Conservation (phyloP, 2,113 vertebrate species). For the Tetraodon nigroviridis region DNA sequence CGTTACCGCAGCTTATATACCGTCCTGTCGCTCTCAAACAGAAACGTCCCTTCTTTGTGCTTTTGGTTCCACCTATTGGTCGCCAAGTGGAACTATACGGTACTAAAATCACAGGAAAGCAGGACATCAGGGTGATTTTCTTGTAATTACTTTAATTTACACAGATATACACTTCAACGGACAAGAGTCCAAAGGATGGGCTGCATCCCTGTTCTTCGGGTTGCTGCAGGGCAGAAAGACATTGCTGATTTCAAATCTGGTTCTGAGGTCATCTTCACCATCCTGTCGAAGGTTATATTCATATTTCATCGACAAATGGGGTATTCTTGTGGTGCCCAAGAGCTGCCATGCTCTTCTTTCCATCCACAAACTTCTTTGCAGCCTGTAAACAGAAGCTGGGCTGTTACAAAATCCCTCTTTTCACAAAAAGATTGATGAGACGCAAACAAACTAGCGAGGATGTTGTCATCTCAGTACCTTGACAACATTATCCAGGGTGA, state of each 20-base stretch:
- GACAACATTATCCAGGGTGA: slow-evolving; percentile 76
- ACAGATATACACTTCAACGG: slow-evolving; percentile 61
- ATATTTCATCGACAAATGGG: slow-evolving; percentile 84
- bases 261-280: slow-evolving; percentile 18
- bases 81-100: background rate
- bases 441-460: too few species aligned
- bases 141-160: slow-evolving; percentile 68
- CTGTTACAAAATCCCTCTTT: too few species aligned
- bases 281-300: slow-evolving; percentile 31
- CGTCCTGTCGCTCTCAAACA: background rate
- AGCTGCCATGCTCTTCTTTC: slow-evolving; percentile 88
- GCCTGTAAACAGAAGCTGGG: slow-evolving; percentile 69
- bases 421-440: background rate
- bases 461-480: slow-evolving; percentile 66
- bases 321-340: slow-evolving; percentile 81
- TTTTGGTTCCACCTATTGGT: slow-evolving; percentile 45
- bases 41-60: slow-evolving; percentile 2
- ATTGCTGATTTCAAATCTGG: slow-evolving; percentile 27
- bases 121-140: slow-evolving; percentile 9
- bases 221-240: slow-evolving; percentile 21
- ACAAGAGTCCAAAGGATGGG: slow-evolving; percentile 14
- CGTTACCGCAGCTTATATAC: too few species aligned
- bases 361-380: slow-evolving; percentile 86
- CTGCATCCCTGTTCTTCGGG: slow-evolving; percentile 5
- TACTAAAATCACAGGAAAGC: too few species aligned